A percentile compares a stretch with the other conserved stretches of the same genome.
phyloP scores from a whole-genome alignment of 2,113 vertebrate genomes.

The Ploceus nigricollis region DNA sequence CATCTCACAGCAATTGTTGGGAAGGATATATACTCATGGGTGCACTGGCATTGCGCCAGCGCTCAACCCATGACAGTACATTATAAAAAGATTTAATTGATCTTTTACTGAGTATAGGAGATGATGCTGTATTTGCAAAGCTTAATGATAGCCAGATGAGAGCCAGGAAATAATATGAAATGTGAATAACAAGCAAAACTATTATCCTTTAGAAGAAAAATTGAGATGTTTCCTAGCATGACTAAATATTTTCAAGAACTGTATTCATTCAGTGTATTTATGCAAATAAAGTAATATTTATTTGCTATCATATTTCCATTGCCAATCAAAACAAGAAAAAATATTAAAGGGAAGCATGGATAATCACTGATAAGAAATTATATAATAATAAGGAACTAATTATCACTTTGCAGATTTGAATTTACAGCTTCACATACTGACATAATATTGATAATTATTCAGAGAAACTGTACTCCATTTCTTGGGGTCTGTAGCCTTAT shows the following conservation, averaged over 20 bases:
- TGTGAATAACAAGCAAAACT: not conserved
- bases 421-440: not conserved
- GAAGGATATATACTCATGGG: too few species aligned
- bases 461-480: not conserved
- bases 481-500: not conserved
- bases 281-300: conserved; percentile 9
- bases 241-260: not conserved
- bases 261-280: not conserved
- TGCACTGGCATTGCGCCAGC: too few species aligned
- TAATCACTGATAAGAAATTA: not conserved
- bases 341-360: not conserved
- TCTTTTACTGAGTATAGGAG: not conserved
- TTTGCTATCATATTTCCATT: not conserved
- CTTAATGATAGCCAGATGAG: not conserved
- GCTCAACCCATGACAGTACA: too few species aligned
- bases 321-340: conserved; percentile 2
- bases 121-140: not conserved
- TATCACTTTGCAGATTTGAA: conserved; percentile 1
- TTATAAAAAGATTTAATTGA: not conserved
- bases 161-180: not conserved
- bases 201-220: not conserved
- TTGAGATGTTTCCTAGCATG: not conserved
- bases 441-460: not conserved
- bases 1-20: too few species aligned
- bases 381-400: not conserved